Conservation (phyloP, 2,113 vertebrate genomes). For the Tychaedon coryphoeus region DNA sequence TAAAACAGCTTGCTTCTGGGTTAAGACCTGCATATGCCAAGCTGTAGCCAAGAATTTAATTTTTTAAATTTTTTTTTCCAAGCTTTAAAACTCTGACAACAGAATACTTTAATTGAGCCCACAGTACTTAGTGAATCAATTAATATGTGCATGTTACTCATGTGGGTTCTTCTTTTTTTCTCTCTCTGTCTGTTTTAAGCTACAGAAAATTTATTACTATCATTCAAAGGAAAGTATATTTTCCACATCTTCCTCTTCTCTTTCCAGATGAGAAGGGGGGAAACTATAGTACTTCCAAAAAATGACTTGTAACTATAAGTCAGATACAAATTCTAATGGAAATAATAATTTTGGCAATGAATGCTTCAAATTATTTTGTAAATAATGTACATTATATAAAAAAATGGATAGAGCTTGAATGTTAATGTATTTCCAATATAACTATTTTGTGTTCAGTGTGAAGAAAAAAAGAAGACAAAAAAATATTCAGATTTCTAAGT, state of each 20-base stretch:
- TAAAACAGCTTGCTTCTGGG: conserved; percentile 64
- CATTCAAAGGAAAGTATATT: neutral
- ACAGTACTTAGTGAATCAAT: conserved; percentile 4
- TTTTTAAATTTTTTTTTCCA: neutral
- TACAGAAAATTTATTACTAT: neutral
- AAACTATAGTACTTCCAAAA: neutral
- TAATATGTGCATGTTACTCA: neutral
- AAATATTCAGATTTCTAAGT: neutral
- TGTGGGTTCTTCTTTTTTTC: neutral
- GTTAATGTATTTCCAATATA: neutral
- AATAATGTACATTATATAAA: neutral
- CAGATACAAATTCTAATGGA: neutral
- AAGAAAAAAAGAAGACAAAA: neutral
- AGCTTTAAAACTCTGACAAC: conserved; percentile 42
- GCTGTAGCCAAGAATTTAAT: conserved; percentile 44
- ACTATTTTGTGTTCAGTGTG: neutral
- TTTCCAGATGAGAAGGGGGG: fast-evolving
- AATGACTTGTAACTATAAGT: neutral
- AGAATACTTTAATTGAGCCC: conserved; percentile 33
- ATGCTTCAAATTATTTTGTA: neutral
- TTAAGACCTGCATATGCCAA: conserved; percentile 63
- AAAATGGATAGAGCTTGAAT: neutral
- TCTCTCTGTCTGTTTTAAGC: neutral
- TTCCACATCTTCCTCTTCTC: neutral
- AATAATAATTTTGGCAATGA: neutral